A percentile compares a stretch with the other conserved stretches of the same genome.
These are phyloP conservation scores for Drosophila ezoana DNA, from an alignment of 2,888 invertebrate species.

Conservation along the genomic window DNA sequence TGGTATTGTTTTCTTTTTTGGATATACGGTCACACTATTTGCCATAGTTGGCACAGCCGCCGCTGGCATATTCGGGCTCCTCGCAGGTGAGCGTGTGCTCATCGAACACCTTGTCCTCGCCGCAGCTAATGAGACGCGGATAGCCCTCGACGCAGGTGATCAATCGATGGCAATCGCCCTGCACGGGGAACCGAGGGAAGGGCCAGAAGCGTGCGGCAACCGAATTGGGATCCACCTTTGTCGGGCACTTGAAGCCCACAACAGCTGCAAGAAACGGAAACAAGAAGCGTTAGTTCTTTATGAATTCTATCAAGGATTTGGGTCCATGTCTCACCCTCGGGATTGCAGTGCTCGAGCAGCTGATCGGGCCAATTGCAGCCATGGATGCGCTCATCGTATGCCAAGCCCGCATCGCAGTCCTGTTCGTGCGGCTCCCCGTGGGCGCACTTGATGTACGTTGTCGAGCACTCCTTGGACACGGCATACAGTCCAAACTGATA, in stretches of 20 bases:
- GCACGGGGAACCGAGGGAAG: conserved; percentile 95
- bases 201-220: conserved; percentile 96
- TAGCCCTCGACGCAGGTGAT: conserved; percentile 96
- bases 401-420: conserved; percentile 94
- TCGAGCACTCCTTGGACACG: conserved; percentile 92
- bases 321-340: conserved; percentile 89
- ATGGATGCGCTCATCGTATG: conserved; percentile 94
- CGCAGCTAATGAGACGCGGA: conserved; percentile 94
- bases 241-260: conserved; percentile 96
- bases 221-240: conserved; percentile 92
- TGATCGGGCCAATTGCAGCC: conserved; percentile 98
- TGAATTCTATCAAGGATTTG: neutral
- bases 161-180: conserved; percentile 93
- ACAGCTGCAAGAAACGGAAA: conserved; percentile 87
- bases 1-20: neutral
- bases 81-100: conserved; percentile 93
- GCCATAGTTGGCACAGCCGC: conserved; percentile 81
- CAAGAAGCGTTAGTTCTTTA: too few relatives aligned
- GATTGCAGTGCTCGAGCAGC: conserved; percentile 93
- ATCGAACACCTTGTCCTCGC: conserved; percentile 94
- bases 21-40: conserved; percentile 61
- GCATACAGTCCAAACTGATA: conserved; percentile 96
- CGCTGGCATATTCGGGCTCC: conserved; percentile 85
- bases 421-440: conserved; percentile 92
- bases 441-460: conserved; percentile 94